Conservation (phyloP, 2,113 vertebrate genomes). For the Varanus komodoensis region DNA sequence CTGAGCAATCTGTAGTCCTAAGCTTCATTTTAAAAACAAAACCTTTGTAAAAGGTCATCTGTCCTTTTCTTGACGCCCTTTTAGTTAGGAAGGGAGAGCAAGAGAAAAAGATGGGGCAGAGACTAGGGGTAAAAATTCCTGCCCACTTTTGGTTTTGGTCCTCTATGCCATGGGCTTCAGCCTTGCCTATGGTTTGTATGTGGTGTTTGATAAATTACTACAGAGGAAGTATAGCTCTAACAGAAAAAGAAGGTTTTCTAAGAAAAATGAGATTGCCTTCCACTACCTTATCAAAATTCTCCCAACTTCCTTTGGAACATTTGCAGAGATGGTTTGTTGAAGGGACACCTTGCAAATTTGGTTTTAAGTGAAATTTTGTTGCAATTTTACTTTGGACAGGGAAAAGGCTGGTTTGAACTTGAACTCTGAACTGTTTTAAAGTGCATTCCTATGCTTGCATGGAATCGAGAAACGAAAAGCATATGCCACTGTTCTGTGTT, state of each 20-base stretch:
- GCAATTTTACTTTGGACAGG: conserved; percentile 34
- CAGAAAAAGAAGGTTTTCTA: background rate
- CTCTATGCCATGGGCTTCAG: background rate
- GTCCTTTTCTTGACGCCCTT: too few species aligned
- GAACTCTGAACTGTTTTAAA: conserved; percentile 25
- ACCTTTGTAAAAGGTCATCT: too few species aligned
- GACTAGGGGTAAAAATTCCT: too few species aligned
- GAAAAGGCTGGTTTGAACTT: conserved; percentile 31
- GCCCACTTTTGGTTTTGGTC: too few species aligned
- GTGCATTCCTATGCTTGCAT: conserved; percentile 15
- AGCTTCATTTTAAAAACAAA: too few species aligned
- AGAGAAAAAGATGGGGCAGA: too few species aligned
- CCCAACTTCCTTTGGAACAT: background rate
- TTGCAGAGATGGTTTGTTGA: background rate
- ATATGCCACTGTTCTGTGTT: conserved; percentile 1
- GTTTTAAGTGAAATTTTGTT: background rate
- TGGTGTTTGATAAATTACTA: background rate
- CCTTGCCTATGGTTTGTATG: background rate
- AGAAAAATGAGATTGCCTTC: background rate
- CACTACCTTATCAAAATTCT: background rate
- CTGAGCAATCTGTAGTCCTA: too few species aligned
- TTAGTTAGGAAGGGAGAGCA: too few species aligned
- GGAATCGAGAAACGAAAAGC: conserved; percentile 34
- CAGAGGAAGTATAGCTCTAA: background rate
- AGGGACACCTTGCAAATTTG: background rate